phyloP scores from a whole-genome alignment of 2,113 vertebrate genomes.

The Formicarius rufipectus region DNA sequence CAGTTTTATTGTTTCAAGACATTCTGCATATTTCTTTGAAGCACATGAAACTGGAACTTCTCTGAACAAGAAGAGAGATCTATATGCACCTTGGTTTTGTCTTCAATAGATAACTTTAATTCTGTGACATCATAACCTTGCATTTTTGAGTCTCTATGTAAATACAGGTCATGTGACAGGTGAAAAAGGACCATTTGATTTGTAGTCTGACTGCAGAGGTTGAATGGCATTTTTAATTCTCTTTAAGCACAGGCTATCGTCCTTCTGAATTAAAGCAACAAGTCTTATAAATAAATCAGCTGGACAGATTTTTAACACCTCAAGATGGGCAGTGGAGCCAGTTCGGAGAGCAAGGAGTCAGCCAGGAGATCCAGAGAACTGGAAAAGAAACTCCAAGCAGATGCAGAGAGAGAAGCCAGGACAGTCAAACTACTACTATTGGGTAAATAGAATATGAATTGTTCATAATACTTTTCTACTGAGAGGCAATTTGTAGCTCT shows the following conservation, averaged over 20 bases:
- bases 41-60: neutral
- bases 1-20: neutral
- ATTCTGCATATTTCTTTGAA: neutral
- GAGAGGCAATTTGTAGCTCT: neutral
- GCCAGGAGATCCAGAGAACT: conserved; percentile 75
- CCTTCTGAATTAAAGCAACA: neutral
- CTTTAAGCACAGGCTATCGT: neutral
- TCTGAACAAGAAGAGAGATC: neutral
- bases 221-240: neutral
- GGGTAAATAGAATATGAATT: conserved; percentile 69
- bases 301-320: neutral
- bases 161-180: conserved; percentile 39
- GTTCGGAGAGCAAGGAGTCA: conserved; percentile 73
- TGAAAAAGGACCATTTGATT: neutral
- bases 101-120: neutral
- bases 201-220: conserved; percentile 6
- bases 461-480: neutral
- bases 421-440: conserved; percentile 77
- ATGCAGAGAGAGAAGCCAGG: conserved; percentile 75
- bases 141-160: neutral
- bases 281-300: neutral
- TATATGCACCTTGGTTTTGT: neutral
- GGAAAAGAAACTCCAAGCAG: conserved; percentile 79
- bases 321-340: conserved; percentile 73
- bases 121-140: neutral